Conservation (phyloP, 2,113 vertebrate species). For the Phycodurus eques region DNA sequence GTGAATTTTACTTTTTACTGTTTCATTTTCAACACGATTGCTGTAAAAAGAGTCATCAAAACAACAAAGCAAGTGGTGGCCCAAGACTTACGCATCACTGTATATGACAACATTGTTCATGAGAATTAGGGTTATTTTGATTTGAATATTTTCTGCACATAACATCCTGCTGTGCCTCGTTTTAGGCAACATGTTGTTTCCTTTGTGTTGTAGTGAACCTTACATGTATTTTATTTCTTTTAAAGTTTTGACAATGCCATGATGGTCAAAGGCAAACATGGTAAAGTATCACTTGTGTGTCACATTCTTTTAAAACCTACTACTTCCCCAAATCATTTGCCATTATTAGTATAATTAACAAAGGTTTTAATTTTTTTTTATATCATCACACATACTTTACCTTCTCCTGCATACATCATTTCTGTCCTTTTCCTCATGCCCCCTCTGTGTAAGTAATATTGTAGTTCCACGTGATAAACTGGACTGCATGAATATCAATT, state of each 20-base stretch:
- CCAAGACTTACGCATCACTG: no score
- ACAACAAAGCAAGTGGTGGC: no score
- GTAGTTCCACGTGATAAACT: no score
- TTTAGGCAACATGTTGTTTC: not conserved
- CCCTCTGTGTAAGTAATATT: no score
- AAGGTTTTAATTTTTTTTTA: no score
- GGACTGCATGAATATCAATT: not conserved
- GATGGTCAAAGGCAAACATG: slow-evolving; percentile 53
- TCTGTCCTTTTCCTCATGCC: not conserved
- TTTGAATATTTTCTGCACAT: not conserved
- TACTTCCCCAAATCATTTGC: not conserved
- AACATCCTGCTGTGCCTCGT: not conserved
- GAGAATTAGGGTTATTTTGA: not conserved
- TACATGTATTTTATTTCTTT: slow-evolving; percentile 50
- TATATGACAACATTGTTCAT: not conserved
- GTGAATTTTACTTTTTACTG: no score
- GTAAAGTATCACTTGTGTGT: slow-evolving; percentile 68
- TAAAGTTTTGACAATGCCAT: slow-evolving; percentile 69
- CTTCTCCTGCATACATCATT: not conserved
- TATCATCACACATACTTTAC: not conserved
- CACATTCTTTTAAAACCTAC: not conserved
- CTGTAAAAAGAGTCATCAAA: not conserved
- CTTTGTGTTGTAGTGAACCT: slow-evolving; percentile 28
- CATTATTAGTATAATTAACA: not conserved
- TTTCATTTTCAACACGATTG: not conserved